A percentile compares a stretch with the other conserved stretches of the same genome.
Conservation (phyloP, 2,113 vertebrate genomes). For the Rhinoptilus africanus region DNA sequence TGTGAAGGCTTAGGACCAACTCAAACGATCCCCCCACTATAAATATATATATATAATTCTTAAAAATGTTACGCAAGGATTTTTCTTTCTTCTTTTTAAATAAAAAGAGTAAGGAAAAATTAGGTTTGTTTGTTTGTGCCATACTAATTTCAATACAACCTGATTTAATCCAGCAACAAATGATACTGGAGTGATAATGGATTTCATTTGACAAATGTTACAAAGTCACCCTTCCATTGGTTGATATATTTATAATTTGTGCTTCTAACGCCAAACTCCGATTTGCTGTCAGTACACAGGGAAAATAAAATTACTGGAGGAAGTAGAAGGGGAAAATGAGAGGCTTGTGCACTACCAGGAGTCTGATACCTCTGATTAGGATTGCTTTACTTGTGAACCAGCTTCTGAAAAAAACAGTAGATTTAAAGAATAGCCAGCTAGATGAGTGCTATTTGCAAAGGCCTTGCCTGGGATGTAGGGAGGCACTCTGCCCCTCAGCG, state of each 20-base stretch:
- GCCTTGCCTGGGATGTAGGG: neutral
- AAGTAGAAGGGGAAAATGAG: neutral
- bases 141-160: slow-evolving; percentile 11
- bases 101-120: neutral
- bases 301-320: neutral
- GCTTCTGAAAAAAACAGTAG: neutral
- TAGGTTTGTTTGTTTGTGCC: neutral
- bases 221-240: neutral
- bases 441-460: neutral
- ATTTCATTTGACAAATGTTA: neutral
- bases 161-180: neutral
- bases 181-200: neutral
- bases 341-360: neutral
- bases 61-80: neutral
- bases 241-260: neutral
- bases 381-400: neutral
- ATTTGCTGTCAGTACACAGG: neutral
- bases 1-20: neutral
- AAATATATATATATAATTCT: neutral
- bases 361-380: neutral
- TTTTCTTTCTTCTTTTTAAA: slow-evolving; percentile 3
- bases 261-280: neutral
- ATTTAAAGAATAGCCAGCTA: neutral
- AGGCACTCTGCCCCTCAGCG: neutral
- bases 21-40: neutral